Evolutionary conservation across 2,113 vertebrate species (phyloP).

Genomic region (Atrichornis clamosus): DNA sequence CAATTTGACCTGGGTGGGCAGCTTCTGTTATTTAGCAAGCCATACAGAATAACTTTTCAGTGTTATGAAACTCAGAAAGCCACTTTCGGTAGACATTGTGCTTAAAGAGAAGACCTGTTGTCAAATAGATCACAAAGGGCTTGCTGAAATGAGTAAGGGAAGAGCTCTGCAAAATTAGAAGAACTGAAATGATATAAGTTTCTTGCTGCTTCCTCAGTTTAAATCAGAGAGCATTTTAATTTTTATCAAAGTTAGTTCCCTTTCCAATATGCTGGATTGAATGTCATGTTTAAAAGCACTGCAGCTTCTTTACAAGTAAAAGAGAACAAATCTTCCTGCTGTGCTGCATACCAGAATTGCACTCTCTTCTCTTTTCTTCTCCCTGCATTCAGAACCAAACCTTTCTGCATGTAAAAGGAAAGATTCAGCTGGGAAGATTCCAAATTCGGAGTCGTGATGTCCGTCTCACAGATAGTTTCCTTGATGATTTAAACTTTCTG

Average conservation of each 20-base stretch:
- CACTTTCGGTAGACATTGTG: fast-evolving
- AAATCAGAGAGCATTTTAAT: not conserved
- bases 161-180: not conserved
- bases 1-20: not conserved
- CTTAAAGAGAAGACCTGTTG: not conserved
- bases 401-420: conserved; percentile 81
- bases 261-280: not conserved
- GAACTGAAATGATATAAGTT: not conserved
- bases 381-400: conserved; percentile 51
- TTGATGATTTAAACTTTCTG: conserved; percentile 77
- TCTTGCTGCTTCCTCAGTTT: not conserved
- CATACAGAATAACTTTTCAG: not conserved
- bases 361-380: not conserved
- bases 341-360: conserved; percentile 21
- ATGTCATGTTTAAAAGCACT: not conserved
- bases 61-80: not conserved
- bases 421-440: conserved; percentile 83
- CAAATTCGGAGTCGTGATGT: conserved; percentile 75
- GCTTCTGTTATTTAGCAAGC: not conserved
- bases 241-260: not conserved
- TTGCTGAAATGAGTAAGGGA: not conserved
- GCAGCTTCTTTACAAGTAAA: not conserved
- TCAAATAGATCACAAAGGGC: not conserved
- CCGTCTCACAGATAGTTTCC: conserved; percentile 72
- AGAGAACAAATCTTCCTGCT: not conserved